Base-by-base conservation (phyloP, 2,113 vertebrate species). In the Loxodonta africana region DNA sequence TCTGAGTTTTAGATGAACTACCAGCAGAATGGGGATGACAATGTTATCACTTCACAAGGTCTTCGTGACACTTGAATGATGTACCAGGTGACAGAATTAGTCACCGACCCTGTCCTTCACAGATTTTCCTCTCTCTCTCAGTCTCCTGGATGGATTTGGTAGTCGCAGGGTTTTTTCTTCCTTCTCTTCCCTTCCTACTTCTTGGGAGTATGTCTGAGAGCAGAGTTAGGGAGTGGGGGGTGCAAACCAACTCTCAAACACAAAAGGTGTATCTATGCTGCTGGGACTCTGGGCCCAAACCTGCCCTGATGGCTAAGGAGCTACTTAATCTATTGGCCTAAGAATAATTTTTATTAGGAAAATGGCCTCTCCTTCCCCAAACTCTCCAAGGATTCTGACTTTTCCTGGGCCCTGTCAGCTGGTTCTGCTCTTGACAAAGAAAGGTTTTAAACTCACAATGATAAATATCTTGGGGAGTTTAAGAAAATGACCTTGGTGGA, bases 401-500 rank as follows among this genome's bases (percentile, higher is more conserved):
- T 60, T 81, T 12, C 62, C 62, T 57, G 48, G 25, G 26, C 46
- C 83, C 20, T 28, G 18, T 65, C 92, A 63, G 48, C 69, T 37
- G 33, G 87, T 73, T 73, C 3, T 3, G 46, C 37, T 84, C 57
- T 88, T 92, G 86, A 85, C 53, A 41, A 17, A 90, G 90, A 92
- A 91, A 41, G 74, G 78, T 82, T 96, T 94, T 71, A 87, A 95
- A 76, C n/a, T 74, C 51, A 1, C 77, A 20, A 46, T 92, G 95
- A 93, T 97, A 96, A 91, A 90, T 85, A 96, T 97, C 92, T 92
- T 18, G 1, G 17, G 63, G 92, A 85, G 80, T 87, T 90, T 94
- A 95, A 88, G 71, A 86, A 90, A 98, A 91, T 83, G 83, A 91
- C 92, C 92, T 92, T 21, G 1, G 17, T n/a, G 81, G 76, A 57